Percentiles rank a stretch among this genome's conserved stretches.
Evolutionary conservation across 2,888 invertebrate species (phyloP).

Genomic region (Eupithecia dodoneata): DNA sequence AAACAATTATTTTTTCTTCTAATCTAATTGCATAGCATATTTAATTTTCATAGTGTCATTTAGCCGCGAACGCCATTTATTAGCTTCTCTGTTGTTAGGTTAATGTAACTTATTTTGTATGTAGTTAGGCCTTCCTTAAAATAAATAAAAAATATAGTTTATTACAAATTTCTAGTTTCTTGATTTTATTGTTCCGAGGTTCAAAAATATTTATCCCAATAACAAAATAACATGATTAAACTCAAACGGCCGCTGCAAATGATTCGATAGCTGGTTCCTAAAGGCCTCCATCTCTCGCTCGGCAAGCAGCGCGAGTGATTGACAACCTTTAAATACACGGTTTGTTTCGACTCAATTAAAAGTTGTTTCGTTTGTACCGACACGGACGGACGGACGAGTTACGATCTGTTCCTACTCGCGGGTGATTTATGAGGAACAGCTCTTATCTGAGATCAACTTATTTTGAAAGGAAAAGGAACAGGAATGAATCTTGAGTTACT

Average conservation of each 20-base stretch:
- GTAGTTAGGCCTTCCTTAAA: too few species aligned
- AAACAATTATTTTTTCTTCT: too few species aligned
- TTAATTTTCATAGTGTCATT: too few species aligned
- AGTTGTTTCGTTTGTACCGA: constrained; percentile 1
- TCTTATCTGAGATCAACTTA: constrained; percentile 3
- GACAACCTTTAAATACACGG: background rate
- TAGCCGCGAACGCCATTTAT: too few species aligned
- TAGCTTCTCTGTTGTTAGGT: too few species aligned
- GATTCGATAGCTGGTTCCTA: background rate
- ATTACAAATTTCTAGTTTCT: too few species aligned
- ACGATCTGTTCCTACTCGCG: background rate
- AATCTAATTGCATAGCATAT: too few species aligned
- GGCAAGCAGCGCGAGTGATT: background rate
- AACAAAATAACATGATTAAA: too few species aligned
- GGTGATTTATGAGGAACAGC: background rate
- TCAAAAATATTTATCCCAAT: too few species aligned
- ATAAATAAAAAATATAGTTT: too few species aligned
- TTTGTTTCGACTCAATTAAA: constrained; percentile 30
- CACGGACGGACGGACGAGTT: background rate
- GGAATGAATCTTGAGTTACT: background rate
- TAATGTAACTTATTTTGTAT: too few species aligned
- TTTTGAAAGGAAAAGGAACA: background rate
- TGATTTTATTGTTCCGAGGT: too few species aligned
- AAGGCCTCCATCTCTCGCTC: background rate
- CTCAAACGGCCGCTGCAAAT: background rate